phyloP scores from a whole-genome alignment of 2,888 invertebrate species.

The Gnatocerus cornutus region DNA sequence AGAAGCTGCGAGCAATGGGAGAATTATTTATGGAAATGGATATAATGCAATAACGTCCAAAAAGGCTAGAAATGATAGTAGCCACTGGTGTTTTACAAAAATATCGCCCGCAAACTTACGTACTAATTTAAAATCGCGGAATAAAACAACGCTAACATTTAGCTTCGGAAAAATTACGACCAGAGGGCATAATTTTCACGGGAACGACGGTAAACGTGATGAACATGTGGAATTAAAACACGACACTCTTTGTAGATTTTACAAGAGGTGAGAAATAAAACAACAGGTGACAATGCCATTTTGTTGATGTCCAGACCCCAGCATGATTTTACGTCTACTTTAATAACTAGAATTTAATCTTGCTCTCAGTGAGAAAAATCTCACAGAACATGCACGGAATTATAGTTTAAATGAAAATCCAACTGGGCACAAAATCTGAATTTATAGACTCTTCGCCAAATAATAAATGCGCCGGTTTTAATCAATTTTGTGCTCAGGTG shows the following conservation, averaged over 20 bases:
- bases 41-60: too few species aligned
- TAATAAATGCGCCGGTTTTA: conserved; percentile 21
- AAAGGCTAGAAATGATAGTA: too few species aligned
- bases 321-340: neutral
- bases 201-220: conserved; percentile 5
- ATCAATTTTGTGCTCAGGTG: conserved; percentile 29
- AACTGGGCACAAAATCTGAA: neutral
- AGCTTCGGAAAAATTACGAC: neutral
- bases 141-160: neutral
- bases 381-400: neutral
- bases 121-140: neutral
- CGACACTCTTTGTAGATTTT: neutral
- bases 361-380: neutral
- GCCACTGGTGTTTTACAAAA: too few species aligned
- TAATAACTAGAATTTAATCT: neutral
- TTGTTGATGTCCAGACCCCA: neutral
- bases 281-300: conserved; percentile 9
- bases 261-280: conserved; percentile 4
- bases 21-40: too few species aligned
- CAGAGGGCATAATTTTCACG: neutral
- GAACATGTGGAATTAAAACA: conserved; percentile 9
- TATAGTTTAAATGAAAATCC: conserved; percentile 4
- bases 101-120: too few species aligned
- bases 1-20: too few species aligned
- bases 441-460: conserved; percentile 15